Conservation (phyloP, 2,113 vertebrate genomes). For the Lota lota region DNA sequence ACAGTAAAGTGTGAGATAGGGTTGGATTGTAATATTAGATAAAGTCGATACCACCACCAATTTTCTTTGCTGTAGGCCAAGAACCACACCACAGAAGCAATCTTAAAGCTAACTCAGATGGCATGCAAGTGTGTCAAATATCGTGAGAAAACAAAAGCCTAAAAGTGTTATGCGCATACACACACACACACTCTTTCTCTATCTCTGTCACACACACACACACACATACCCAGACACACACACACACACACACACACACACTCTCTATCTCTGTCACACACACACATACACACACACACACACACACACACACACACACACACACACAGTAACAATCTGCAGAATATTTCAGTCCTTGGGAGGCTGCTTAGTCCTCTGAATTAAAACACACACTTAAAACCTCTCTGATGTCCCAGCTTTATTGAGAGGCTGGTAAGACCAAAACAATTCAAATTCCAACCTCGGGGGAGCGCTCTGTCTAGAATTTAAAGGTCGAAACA, state of each 20-base stretch:
- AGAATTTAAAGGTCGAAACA: constrained; percentile 11
- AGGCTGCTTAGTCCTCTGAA: constrained; percentile 51
- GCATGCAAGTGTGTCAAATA: constrained; percentile 56
- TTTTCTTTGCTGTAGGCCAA: constrained; percentile 16
- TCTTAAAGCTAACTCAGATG: constrained; percentile 25
- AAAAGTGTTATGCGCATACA: constrained; percentile 16
- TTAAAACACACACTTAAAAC: constrained; percentile 1
- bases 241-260: constrained; percentile 17
- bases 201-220: constrained; percentile 1
- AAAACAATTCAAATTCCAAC: constrained; percentile 10
- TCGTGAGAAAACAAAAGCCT: constrained; percentile 12
- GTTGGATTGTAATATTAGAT: too few species aligned
- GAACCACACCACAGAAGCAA: constrained; percentile 44
- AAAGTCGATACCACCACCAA: constrained; percentile 1
- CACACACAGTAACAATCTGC: constrained; percentile 32
- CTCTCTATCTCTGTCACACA: constrained; percentile 9
- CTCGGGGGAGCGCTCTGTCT: neutral
- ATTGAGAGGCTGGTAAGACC: constrained; percentile 17
- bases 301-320: constrained; percentile 16
- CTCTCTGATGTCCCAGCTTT: constrained; percentile 4
- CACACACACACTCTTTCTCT: constrained; percentile 12
- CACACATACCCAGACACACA: constrained; percentile 11
- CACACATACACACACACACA: constrained; percentile 17
- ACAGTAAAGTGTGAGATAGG: too few species aligned
- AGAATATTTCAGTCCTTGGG: constrained; percentile 43